Evolutionary conservation across 2,113 vertebrate species (phyloP).

Genomic region (Oryctolagus cuniculus): DNA sequence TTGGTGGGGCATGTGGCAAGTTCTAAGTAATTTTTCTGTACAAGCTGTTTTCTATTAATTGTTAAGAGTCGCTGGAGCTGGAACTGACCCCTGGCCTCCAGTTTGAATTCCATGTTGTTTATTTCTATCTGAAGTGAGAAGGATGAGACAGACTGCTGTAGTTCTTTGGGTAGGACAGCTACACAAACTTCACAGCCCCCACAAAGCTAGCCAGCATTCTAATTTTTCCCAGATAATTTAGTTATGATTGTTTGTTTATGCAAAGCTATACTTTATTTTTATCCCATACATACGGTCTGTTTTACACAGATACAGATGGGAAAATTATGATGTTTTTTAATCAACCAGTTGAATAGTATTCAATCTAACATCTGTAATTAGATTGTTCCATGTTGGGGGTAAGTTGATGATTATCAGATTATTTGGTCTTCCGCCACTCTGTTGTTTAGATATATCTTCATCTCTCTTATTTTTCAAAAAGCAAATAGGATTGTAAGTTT

Average conservation of each 20-base stretch:
- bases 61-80: not conserved
- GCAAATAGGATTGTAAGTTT: not conserved
- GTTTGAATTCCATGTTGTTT: not conserved
- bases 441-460: not conserved
- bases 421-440: not conserved
- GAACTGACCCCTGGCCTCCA: not conserved
- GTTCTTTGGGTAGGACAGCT: not conserved
- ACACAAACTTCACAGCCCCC: not conserved
- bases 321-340: not conserved
- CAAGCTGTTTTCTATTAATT: not conserved
- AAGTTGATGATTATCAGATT: not conserved
- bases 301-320: not conserved
- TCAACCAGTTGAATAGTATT: not conserved
- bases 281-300: not conserved
- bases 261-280: not conserved
- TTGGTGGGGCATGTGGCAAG: not conserved
- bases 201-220: not conserved
- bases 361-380: not conserved
- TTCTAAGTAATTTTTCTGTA: not conserved
- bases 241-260: not conserved
- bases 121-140: not conserved
- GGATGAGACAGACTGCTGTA: not conserved
- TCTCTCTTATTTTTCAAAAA: conserved; percentile 38
- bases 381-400: not conserved
- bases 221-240: not conserved